Conservation (phyloP, 2,888 invertebrate genomes). For the Vesta saturnalis region DNA sequence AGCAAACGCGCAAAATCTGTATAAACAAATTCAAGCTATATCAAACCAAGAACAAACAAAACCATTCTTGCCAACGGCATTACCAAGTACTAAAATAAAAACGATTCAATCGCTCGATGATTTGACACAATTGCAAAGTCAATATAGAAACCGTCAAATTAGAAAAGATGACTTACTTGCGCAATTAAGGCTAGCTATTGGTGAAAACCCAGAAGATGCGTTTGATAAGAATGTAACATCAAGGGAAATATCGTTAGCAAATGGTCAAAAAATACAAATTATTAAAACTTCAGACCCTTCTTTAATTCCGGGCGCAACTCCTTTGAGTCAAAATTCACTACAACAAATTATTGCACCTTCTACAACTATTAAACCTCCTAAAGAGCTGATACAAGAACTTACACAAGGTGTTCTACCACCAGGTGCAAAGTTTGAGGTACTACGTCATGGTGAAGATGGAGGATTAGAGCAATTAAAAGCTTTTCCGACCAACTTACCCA, state of each 20-base stretch:
- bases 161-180: slow-evolving; percentile 78
- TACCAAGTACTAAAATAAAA: slow-evolving; percentile 66
- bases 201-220: slow-evolving; percentile 73
- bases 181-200: slow-evolving; percentile 77
- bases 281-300: slow-evolving; percentile 75
- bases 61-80: slow-evolving; percentile 61
- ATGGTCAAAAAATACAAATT: slow-evolving; percentile 78
- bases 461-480: slow-evolving; percentile 76
- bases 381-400: slow-evolving; percentile 77
- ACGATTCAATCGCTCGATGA: slow-evolving; percentile 57
- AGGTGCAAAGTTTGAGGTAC: slow-evolving; percentile 81
- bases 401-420: slow-evolving; percentile 83
- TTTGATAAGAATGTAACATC: slow-evolving; percentile 76
- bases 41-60: not conserved
- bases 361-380: slow-evolving; percentile 67
- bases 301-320: slow-evolving; percentile 64
- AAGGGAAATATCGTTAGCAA: slow-evolving; percentile 76
- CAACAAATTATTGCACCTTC: slow-evolving; percentile 52
- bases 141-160: slow-evolving; percentile 65
- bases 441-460: slow-evolving; percentile 79
- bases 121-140: slow-evolving; percentile 56
- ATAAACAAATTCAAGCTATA: slow-evolving; percentile 30
- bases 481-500: slow-evolving; percentile 68
- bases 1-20: slow-evolving; percentile 20
- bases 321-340: slow-evolving; percentile 60